These are phyloP conservation scores for Seira musarum DNA, from an alignment of 2,888 invertebrate genomes.

Conservation along the genomic window DNA sequence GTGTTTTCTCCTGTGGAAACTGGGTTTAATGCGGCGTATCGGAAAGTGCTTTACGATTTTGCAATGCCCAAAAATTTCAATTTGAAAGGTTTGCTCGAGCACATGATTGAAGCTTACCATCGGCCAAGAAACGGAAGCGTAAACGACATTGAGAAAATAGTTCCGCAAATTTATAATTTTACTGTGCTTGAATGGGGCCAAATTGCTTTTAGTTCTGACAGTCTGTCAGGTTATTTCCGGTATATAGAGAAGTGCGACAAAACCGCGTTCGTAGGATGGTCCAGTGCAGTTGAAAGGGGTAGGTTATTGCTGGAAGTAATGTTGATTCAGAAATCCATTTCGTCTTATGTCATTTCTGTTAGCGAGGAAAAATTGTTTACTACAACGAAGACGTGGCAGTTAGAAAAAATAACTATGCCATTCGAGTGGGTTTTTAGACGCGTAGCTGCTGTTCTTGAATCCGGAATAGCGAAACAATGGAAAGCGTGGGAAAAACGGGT, in stretches of 20 bases:
- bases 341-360: too few species aligned
- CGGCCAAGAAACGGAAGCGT: neutral
- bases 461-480: constrained; percentile 14
- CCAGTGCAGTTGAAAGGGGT: neutral
- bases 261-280: neutral
- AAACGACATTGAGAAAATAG: neutral
- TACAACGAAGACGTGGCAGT: neutral
- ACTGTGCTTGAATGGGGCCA: too few species aligned
- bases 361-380: neutral
- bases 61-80: neutral
- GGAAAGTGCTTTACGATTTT: neutral
- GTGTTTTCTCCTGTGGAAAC: too few species aligned
- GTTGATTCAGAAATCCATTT: too few species aligned
- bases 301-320: neutral
- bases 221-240: neutral
- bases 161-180: too few species aligned
- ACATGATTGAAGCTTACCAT: neutral
- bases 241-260: neutral
- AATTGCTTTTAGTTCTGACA: too few species aligned
- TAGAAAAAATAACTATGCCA: neutral
- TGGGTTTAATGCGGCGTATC: too few species aligned
- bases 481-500: neutral
- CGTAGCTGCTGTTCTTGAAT: neutral
- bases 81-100: neutral
- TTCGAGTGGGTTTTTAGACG: neutral